Evolutionary conservation across 2,797 vertebrate species (phyloP).

Genomic region (Sebastes vulpes): DNA sequence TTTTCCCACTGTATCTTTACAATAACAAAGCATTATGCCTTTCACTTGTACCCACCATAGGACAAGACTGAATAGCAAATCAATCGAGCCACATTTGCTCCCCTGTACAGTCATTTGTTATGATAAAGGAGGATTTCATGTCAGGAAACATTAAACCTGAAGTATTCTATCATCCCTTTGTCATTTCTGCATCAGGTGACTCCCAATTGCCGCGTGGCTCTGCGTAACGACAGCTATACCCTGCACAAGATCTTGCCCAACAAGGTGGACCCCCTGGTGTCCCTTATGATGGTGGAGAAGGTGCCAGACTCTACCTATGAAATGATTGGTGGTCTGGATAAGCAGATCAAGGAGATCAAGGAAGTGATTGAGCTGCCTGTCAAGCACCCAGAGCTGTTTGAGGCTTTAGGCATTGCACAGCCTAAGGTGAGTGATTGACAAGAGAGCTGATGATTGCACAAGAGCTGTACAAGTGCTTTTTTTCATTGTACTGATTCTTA

Average conservation of each 20-base stretch:
- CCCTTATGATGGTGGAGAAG: conserved; percentile 99
- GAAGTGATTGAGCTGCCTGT: conserved; percentile 98
- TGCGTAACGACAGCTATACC: conserved; percentile 98
- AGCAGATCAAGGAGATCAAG: conserved; percentile 99
- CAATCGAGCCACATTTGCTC: neutral
- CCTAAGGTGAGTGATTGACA: conserved; percentile 89
- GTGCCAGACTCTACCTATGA: conserved; percentile 98
- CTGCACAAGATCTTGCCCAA: conserved; percentile 99
- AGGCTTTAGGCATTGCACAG: conserved; percentile 97
- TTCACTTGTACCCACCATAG: neutral
- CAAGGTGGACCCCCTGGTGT: conserved; percentile 98
- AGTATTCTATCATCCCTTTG: neutral
- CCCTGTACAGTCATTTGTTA: neutral
- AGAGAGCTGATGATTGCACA: neutral
- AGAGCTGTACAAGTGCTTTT: neutral
- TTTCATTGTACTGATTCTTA: no score
- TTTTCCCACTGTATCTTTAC: neutral
- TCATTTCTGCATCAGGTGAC: conserved; percentile 88
- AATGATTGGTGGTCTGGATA: conserved; percentile 99
- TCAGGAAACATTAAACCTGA: neutral
- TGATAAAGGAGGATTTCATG: neutral
- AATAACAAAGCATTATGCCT: neutral
- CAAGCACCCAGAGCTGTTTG: conserved; percentile 97
- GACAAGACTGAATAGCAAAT: neutral
- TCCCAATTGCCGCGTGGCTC: conserved; percentile 96